Evolutionary conservation across 1,140 invertebrate genomes (phyloP), one percentile per base, ranked within the genome.

Genomic region (Aethina tumida): DNA sequence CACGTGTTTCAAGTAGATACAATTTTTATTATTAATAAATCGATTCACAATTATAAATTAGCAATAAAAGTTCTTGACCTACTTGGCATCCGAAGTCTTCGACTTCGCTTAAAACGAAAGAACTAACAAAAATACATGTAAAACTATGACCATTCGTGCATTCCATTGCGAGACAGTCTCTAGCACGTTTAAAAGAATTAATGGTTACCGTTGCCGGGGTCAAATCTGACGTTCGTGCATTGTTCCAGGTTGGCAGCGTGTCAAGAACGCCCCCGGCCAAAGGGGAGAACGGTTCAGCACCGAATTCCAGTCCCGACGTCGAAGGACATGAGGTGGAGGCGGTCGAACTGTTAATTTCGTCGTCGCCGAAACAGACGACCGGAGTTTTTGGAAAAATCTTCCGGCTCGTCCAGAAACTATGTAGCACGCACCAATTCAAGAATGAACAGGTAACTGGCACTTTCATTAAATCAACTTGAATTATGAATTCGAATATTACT

Each of bases 341-440:
- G 14, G 55, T 55, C 30, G 39, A 50, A 5, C 40, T 60, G n/a
- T 52, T 57, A 6, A 44, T 47, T 35, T 19, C 41, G 25, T 22
- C 34, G 24, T 14, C 24, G 4, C 22, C 20, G 2, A 49, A 45
- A 20, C 47, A 49, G 19, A 32, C 38, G 25, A 40, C 31, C 9
- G 47, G 48, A 2, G 43, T 55, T 35, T 53, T 48, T 27, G 33
- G 45, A 9, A 55, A 55, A 39, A 28, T 53, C 10, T 18, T 34
- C 27, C 42, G 45, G 37, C 45, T 55, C 28, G 38, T 51, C 0
- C 35, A 47, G 36, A 62, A 67, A 50, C 53, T 71, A 20, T 70
- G 66, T 43, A 68, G 63, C 39, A 77, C 76, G 19, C 77, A 80
- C 58, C 73, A 73, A 45, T 82, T 82, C 62, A 75, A 75, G 55